These are phyloP conservation scores for Lasiurus cinereus DNA, from an alignment of 2,113 vertebrate genomes.

Conservation along the genomic window DNA sequence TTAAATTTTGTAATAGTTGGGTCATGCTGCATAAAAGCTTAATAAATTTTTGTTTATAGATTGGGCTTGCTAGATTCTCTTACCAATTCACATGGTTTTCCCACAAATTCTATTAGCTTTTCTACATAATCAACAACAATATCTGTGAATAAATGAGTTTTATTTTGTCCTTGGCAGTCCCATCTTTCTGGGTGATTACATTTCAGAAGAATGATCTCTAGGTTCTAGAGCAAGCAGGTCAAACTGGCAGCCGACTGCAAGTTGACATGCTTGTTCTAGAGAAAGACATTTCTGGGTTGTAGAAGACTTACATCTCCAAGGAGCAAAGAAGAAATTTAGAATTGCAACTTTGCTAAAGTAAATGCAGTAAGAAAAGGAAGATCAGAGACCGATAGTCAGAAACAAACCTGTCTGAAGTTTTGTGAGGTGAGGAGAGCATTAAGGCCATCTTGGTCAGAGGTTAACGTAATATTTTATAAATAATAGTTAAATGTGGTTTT, in stretches of 20 bases:
- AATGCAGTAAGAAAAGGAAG: neutral
- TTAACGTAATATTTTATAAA: neutral
- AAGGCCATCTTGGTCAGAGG: neutral
- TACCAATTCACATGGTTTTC: neutral
- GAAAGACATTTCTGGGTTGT: neutral
- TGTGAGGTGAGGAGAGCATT: neutral
- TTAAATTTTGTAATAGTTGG: slow-evolving; percentile 20
- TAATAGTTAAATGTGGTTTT: neutral
- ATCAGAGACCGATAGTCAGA: neutral
- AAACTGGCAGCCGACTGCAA: too few relatives aligned
- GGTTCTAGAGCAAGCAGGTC: neutral
- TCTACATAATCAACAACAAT: neutral
- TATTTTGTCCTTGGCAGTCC: neutral
- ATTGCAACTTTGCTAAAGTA: neutral
- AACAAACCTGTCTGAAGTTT: neutral
- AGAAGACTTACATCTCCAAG: slow-evolving; percentile 1
- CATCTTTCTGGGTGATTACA: neutral
- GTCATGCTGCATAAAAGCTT: neutral
- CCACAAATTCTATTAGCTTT: slow-evolving; percentile 9
- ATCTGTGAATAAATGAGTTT: neutral
- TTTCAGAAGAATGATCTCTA: neutral
- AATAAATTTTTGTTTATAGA: neutral
- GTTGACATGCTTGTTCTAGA: neutral
- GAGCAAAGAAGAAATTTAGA: neutral
- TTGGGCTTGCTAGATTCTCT: neutral